Conservation (phyloP, 2,113 vertebrate genomes). For the Pongo pygmaeus region DNA sequence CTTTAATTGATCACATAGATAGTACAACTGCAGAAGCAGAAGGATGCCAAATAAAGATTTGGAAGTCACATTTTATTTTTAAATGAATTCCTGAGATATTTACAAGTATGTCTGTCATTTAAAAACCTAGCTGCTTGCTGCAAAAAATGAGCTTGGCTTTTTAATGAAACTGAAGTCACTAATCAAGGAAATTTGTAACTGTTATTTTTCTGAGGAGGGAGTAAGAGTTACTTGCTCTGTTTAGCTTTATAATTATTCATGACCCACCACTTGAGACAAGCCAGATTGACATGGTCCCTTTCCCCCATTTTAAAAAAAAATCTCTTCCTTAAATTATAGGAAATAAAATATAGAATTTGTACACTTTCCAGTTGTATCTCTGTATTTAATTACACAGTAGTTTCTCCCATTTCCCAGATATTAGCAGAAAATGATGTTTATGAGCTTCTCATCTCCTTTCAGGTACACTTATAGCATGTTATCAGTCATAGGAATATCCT, state of each 20-base stretch:
- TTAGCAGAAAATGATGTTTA: background rate
- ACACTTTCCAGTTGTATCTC: background rate
- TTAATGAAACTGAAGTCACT: slow-evolving; percentile 44
- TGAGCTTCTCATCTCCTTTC: slow-evolving; percentile 9
- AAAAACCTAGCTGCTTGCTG: background rate
- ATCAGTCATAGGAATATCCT: slow-evolving; percentile 85
- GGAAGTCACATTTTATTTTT: background rate
- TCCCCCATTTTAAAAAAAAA: too few species aligned
- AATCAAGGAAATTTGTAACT: background rate
- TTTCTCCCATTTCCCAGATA: background rate
- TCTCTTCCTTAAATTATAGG: background rate
- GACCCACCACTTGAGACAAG: background rate
- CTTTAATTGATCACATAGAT: background rate
- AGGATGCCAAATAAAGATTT: background rate
- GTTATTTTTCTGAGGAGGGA: background rate
- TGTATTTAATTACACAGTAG: slow-evolving; percentile 18
- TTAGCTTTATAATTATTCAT: background rate
- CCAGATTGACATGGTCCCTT: background rate
- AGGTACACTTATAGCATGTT: slow-evolving; percentile 90
- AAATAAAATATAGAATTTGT: background rate
- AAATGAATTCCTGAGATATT: background rate
- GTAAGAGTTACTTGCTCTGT: background rate
- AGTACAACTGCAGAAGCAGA: background rate
- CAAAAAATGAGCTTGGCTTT: slow-evolving; percentile 36
- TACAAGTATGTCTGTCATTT: background rate